Evolutionary conservation across 2,888 invertebrate species (phyloP), one percentile per base, ranked within the genome.

Genomic region (Hyles lineata): DNA sequence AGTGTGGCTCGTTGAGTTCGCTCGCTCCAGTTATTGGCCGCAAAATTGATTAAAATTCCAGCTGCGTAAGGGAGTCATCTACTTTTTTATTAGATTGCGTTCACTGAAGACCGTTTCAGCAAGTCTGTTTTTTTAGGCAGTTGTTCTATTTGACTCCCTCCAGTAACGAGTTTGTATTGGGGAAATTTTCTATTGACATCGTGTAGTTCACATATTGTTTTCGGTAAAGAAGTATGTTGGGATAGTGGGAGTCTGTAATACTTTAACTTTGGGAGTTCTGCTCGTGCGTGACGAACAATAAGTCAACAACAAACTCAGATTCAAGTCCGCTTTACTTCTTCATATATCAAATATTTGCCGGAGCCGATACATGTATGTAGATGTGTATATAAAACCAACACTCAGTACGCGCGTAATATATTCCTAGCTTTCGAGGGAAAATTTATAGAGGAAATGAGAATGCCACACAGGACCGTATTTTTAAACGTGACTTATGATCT

Each of bases 21-120:
- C 78, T 78, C 78, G 82, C 85, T 83, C 77, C 88, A 86, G 87
- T 88, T 90, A 92, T 92, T 90, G 91, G 89, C 90, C 92, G 83
- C 91, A 90, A 89, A 91, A 91, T 92, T 93, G 92, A 93, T 92
- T 93, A 92, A 92, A 92, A 93, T 93, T 92, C 92, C 86, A 79
- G 83, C 87, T 87, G 88, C 89, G 91, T 91, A 87, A 87, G 87
- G 84, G 81, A 83, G 84, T 84, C 86, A 82, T 89, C 86, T 86
- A 88, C 87, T 90, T 90, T 89, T 89, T 89, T 90, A 90, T 89
- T 90, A 88, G 87, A 91, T 89, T 87, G 85, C 85, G 84, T 82
- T 84, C 82, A 78, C 78, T 83, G 85, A 81, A 85, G 83, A 83
- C 83, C 81, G 82, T 84, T 85, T 82, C 80, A 81, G 77, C 77